These are phyloP conservation scores for Conger conger DNA, from an alignment of 2,113 vertebrate species.

Conservation along the genomic window DNA sequence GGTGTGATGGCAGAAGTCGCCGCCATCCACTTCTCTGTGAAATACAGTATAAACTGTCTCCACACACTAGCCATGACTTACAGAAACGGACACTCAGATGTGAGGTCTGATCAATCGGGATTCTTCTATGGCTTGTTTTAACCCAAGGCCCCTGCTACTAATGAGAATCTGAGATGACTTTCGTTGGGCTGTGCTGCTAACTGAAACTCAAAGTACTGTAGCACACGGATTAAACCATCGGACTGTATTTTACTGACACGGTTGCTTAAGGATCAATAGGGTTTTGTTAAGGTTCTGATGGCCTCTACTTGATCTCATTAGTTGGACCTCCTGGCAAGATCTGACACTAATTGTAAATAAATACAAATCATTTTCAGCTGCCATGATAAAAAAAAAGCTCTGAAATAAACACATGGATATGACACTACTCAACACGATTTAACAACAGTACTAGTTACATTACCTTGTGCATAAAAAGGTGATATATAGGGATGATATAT, in stretches of 20 bases:
- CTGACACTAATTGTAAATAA: neutral
- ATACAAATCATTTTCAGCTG: neutral
- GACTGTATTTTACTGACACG: neutral
- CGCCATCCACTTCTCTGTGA: conserved; percentile 63
- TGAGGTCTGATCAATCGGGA: conserved; percentile 6
- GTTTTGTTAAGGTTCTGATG: conserved; percentile 62
- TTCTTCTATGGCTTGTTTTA: neutral
- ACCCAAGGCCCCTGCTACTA: neutral
- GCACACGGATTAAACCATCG: conserved; percentile 33
- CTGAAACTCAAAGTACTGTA: conserved; percentile 38
- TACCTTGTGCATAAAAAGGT: no score
- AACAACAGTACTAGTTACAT: no score
- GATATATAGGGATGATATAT: no score
- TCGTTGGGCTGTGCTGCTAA: neutral
- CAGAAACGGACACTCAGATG: neutral
- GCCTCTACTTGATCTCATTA: neutral
- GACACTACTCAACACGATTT: no score
- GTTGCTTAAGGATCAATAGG: conserved; percentile 69
- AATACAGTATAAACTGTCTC: conserved; percentile 61
- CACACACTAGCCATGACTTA: conserved; percentile 40
- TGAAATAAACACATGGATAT: no score
- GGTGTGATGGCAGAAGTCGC: conserved; percentile 58
- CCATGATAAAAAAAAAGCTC: no score
- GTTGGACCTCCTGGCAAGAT: neutral
- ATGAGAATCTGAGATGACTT: neutral